These are phyloP conservation scores for Syrphus vitripennis DNA, from an alignment of 2,888 invertebrate genomes.

Conservation along the genomic window DNA sequence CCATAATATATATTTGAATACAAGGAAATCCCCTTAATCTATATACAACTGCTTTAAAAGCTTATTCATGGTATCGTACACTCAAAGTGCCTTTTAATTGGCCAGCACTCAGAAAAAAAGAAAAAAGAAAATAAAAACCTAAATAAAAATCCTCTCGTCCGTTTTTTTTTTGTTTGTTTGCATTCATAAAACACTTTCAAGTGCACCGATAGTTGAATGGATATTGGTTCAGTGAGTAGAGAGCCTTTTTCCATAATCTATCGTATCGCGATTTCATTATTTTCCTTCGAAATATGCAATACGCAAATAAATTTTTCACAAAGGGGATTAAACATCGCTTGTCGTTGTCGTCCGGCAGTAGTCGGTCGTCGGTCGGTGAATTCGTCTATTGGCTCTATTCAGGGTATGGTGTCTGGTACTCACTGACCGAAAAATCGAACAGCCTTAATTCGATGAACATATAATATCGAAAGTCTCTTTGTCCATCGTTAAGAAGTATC, in stretches of 20 bases:
- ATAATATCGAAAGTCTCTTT: neutral
- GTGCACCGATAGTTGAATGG: neutral
- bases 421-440: conserved; percentile 9
- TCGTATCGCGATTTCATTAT: neutral
- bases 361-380: neutral
- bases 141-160: neutral
- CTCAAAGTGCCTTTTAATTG: conserved; percentile 23
- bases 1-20: neutral
- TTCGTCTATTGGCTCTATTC: neutral
- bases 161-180: neutral
- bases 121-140: neutral
- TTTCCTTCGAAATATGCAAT: neutral
- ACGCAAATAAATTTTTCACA: neutral
- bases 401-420: neutral
- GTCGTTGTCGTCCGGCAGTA: neutral
- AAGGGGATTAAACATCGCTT: neutral
- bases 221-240: neutral
- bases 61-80: neutral
- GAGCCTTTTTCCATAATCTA: neutral
- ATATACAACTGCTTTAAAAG: neutral
- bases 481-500: neutral
- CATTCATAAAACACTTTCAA: neutral
- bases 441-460: neutral
- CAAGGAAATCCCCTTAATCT: neutral
- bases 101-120: conserved; percentile 5